phyloP scores from a whole-genome alignment of 2,113 vertebrate species.

The Euleptes europaea region DNA sequence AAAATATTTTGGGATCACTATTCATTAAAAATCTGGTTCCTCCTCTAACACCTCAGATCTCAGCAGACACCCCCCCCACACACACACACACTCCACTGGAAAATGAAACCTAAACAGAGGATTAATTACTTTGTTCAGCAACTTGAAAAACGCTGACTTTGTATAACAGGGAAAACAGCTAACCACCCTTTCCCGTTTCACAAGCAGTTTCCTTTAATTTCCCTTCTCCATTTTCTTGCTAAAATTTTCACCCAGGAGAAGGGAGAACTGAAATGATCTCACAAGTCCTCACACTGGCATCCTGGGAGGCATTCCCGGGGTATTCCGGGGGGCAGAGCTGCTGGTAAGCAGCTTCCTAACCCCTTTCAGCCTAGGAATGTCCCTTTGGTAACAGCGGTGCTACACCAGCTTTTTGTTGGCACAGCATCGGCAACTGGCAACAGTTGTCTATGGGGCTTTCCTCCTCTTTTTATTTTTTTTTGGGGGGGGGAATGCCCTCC shows the following conservation, averaged over 20 bases:
- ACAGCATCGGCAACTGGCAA: too few relatives aligned
- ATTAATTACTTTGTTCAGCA: constrained; percentile 17
- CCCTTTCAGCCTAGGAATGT: too few relatives aligned
- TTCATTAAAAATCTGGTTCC: not conserved
- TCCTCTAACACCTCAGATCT: not conserved
- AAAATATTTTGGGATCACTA: not conserved
- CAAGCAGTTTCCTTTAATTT: constrained; percentile 20
- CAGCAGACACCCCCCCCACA: not conserved
- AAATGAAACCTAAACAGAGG: not conserved
- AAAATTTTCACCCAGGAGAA: constrained; percentile 29
- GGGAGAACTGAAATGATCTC: not conserved
- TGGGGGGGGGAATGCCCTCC: too few relatives aligned
- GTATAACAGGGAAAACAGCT: not conserved
- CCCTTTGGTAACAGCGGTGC: too few relatives aligned
- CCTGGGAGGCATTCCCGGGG: too few relatives aligned
- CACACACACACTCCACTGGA: too few relatives aligned
- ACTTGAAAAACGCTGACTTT: constrained; percentile 25
- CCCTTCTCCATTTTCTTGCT: constrained; percentile 38
- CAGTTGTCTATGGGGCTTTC: too few relatives aligned
- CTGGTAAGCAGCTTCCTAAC: too few relatives aligned
- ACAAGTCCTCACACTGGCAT: too few relatives aligned
- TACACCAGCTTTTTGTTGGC: too few relatives aligned
- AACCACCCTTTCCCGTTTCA: constrained; percentile 4
- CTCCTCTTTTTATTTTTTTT: too few relatives aligned
- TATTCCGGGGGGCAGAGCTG: too few relatives aligned